Conservation (phyloP, 2,113 vertebrate species). For the Nothobranchius furzeri region DNA sequence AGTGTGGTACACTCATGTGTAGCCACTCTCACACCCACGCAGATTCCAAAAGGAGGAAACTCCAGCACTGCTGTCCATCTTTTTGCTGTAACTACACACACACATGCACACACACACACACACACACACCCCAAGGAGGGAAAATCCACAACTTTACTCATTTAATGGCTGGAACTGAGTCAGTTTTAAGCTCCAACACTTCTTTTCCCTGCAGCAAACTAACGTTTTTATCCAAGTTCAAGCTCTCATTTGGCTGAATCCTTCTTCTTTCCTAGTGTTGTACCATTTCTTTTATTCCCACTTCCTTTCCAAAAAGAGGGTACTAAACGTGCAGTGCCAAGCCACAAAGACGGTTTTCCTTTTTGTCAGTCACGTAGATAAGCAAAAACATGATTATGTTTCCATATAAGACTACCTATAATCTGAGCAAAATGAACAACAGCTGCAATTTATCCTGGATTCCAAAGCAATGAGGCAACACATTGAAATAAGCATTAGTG, state of each 20-base stretch:
- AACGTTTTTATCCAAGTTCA: conserved; percentile 7
- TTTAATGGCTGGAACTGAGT: conserved; percentile 40
- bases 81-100: conserved; percentile 64
- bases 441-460: conserved; percentile 48
- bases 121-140: conserved; percentile 43
- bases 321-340: too few relatives aligned
- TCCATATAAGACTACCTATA: conserved; percentile 26
- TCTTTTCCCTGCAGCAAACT: conserved; percentile 15
- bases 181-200: neutral
- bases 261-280: neutral
- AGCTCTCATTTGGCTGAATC: neutral
- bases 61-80: conserved; percentile 49
- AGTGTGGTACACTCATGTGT: conserved; percentile 18
- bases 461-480: conserved; percentile 72
- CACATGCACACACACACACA: neutral
- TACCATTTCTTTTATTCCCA: neutral
- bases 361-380: too few relatives aligned
- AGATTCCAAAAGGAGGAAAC: conserved; percentile 64
- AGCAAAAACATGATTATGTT: conserved; percentile 24
- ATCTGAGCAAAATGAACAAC: conserved; percentile 44
- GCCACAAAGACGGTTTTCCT: too few relatives aligned
- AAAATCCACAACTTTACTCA: conserved; percentile 48
- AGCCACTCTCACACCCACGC: conserved; percentile 72
- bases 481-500: conserved; percentile 65
- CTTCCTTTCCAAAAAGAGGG: too few relatives aligned